These are phyloP conservation scores for Antitype chi DNA, from an alignment of 2,888 invertebrate species.

Conservation along the genomic window DNA sequence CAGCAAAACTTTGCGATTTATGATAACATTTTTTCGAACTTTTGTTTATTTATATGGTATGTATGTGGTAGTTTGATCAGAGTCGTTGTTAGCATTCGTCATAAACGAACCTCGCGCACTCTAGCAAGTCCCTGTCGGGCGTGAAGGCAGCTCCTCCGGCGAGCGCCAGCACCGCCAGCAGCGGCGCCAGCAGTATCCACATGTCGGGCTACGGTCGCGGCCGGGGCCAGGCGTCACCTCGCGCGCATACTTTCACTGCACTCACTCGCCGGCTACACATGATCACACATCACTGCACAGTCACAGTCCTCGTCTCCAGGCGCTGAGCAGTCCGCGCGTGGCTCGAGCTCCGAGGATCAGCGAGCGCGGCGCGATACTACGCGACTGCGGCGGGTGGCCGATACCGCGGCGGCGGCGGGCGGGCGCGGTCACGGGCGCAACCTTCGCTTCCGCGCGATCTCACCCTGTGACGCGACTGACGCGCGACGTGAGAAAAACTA, in stretches of 20 bases:
- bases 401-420: conserved; percentile 79
- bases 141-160: conserved; percentile 83
- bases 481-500: conserved; percentile 67
- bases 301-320: conserved; percentile 64
- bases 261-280: conserved; percentile 84
- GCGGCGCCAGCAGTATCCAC: conserved; percentile 83
- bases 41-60: conserved; percentile 39
- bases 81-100: conserved; percentile 23
- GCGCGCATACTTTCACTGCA: conserved; percentile 82
- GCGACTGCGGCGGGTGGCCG: conserved; percentile 76
- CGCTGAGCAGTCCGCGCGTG: conserved; percentile 66
- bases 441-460: conserved; percentile 87
- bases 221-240: conserved; percentile 79
- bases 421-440: conserved; percentile 89
- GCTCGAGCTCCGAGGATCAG: conserved; percentile 84
- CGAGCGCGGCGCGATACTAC: conserved; percentile 87
- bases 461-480: conserved; percentile 82
- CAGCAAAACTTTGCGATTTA: conserved; percentile 69
- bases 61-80: conserved; percentile 13
- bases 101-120: conserved; percentile 88
- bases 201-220: conserved; percentile 83
- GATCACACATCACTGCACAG: conserved; percentile 86
- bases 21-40: conserved; percentile 43
- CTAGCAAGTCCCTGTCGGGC: conserved; percentile 86
- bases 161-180: conserved; percentile 82